Conservation (phyloP, 37 sponge, comb jelly and placozoan species). For the Crambe crambe region DNA sequence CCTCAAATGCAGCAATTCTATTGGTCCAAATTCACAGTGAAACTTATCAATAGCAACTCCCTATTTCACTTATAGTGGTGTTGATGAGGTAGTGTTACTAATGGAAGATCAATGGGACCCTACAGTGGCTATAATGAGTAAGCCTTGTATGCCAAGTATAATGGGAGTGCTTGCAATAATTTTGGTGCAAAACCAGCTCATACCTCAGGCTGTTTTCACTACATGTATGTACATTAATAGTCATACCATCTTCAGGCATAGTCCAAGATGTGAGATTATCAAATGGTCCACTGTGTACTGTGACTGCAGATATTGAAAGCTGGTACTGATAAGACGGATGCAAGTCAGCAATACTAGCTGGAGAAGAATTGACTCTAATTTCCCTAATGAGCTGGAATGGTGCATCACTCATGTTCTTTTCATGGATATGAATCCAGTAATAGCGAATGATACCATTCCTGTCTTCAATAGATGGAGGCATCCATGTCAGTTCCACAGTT, state of each 20-base stretch:
- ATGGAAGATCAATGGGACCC: too few species aligned
- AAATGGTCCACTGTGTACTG: slow-evolving; percentile 3
- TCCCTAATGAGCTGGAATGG: background rate
- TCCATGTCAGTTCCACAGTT: slow-evolving; percentile 12
- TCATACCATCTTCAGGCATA: background rate
- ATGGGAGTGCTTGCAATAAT: too few species aligned
- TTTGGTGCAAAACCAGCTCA: too few species aligned
- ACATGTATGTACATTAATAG: background rate
- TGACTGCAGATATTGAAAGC: background rate
- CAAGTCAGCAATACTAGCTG: background rate
- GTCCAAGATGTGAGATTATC: background rate
- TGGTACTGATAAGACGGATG: slow-evolving; percentile 3
- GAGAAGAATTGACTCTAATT: background rate
- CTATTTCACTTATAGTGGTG: too few species aligned
- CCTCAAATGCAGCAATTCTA: too few species aligned
- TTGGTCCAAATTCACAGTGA: too few species aligned
- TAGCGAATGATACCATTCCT: slow-evolving; percentile 30
- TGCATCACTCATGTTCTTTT: background rate
- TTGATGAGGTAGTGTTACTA: too few species aligned
- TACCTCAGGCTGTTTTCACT: too few species aligned
- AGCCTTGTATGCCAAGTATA: too few species aligned
- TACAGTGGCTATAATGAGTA: too few species aligned
- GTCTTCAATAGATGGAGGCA: slow-evolving; percentile 9
- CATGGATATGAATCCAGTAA: background rate
- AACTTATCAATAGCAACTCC: too few species aligned